Evolutionary conservation across 2,888 invertebrate species (phyloP).

Genomic region (Ypsolopha sequella): DNA sequence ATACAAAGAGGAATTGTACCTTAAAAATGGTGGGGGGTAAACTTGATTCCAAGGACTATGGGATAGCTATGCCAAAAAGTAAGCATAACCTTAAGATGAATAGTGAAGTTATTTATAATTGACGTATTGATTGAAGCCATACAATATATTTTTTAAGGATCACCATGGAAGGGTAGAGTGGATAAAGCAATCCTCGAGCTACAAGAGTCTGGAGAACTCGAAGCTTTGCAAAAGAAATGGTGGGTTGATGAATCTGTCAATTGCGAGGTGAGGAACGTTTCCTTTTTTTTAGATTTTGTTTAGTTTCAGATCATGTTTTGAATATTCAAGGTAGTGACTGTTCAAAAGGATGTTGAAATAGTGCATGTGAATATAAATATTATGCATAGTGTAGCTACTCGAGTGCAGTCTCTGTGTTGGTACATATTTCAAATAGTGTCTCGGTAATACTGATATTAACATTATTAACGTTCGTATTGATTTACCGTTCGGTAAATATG

Average conservation of each 20-base stretch:
- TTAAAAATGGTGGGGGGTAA: conserved; percentile 84
- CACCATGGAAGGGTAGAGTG: conserved; percentile 78
- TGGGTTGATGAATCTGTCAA: conserved; percentile 79
- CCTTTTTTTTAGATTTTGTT: not conserved
- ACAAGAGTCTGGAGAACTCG: conserved; percentile 87
- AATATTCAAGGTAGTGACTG: not conserved
- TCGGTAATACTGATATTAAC: too few species aligned
- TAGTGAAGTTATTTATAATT: not conserved
- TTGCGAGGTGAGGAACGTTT: conserved; percentile 39
- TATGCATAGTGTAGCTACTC: not conserved
- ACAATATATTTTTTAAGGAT: conserved; percentile 66
- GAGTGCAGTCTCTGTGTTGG: not conserved
- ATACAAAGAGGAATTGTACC: conserved; percentile 84
- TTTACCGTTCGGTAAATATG: too few species aligned
- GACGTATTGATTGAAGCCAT: not conserved
- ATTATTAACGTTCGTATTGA: too few species aligned
- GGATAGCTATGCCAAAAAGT: conserved; percentile 89
- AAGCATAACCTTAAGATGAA: conserved; percentile 8
- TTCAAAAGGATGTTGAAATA: not conserved
- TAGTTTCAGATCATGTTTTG: not conserved
- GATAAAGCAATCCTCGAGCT: conserved; percentile 88
- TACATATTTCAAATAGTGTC: too few species aligned
- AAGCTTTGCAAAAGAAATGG: conserved; percentile 87
- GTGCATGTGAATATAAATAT: not conserved
- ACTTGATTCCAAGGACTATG: conserved; percentile 87